phyloP scores from a whole-genome alignment of 2,888 invertebrate genomes.

The Volucella inanis region DNA sequence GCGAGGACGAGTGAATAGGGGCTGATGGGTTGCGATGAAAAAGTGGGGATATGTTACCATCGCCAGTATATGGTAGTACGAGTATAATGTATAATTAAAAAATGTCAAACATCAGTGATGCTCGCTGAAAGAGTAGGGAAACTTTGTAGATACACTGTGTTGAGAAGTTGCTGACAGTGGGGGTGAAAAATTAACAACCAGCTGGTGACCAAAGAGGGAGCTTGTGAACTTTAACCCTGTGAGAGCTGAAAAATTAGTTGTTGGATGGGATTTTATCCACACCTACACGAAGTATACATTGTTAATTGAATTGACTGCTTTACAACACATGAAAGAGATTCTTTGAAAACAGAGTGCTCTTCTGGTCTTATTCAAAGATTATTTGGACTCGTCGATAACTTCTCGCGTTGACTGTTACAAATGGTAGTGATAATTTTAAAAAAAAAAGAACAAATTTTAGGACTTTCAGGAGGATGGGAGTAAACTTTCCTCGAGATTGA shows the following conservation, averaged over 20 bases:
- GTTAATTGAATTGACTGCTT: too few relatives aligned
- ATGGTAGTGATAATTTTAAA: slow-evolving; percentile 41
- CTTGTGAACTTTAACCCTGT: too few relatives aligned
- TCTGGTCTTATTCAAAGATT: neutral
- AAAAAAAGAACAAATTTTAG: slow-evolving; percentile 19
- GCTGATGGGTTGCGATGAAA: neutral
- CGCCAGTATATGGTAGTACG: slow-evolving; percentile 26
- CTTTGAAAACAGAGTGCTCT: too few relatives aligned
- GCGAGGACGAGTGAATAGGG: slow-evolving; percentile 21
- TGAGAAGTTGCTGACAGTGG: slow-evolving; percentile 12
- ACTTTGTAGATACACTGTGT: slow-evolving; percentile 5
- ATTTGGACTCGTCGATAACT: neutral
- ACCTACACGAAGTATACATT: too few relatives aligned
- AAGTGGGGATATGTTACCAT: neutral
- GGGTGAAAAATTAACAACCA: neutral
- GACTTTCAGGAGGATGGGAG: slow-evolving; percentile 30
- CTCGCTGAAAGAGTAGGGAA: slow-evolving; percentile 3
- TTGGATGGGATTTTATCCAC: too few relatives aligned
- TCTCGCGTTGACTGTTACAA: slow-evolving; percentile 24
- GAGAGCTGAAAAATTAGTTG: too few relatives aligned
- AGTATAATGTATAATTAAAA: slow-evolving; percentile 64
- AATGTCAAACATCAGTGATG: slow-evolving; percentile 54
- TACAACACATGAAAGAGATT: too few relatives aligned
- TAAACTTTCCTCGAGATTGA: slow-evolving; percentile 41
- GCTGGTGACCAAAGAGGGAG: neutral